Evolutionary conservation across 1,140 invertebrate species (phyloP).

Genomic region (Camponotus floridanus): DNA sequence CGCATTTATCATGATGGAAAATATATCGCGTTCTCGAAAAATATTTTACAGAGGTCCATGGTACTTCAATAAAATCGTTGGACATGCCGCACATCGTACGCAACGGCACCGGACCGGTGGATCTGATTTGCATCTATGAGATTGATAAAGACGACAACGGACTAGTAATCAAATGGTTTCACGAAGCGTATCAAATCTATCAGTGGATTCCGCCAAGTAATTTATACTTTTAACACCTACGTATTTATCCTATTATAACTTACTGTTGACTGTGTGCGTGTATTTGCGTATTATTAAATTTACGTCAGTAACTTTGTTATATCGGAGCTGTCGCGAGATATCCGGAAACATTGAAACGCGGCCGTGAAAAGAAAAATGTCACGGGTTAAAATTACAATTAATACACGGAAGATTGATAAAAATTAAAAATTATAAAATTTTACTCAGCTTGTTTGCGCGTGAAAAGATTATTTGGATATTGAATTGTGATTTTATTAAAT

Average conservation of each 20-base stretch:
- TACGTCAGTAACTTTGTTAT: background rate
- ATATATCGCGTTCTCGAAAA: background rate
- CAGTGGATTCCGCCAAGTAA: constrained; percentile 91
- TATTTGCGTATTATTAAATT: constrained; percentile 29
- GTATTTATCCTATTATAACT: constrained; percentile 36
- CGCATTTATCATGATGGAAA: background rate
- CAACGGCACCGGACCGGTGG: constrained; percentile 88
- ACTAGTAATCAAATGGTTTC: constrained; percentile 93
- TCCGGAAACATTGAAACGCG: constrained; percentile 13
- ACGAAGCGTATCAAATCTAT: constrained; percentile 90
- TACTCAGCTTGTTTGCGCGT: background rate
- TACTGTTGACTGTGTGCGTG: background rate
- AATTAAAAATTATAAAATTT: background rate
- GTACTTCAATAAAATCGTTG: constrained; percentile 88
- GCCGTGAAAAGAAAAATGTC: background rate
- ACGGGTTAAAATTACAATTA: background rate
- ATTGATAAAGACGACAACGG: constrained; percentile 87
- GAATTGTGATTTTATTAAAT: background rate
- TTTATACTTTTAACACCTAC: constrained; percentile 29
- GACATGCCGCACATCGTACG: constrained; percentile 89
- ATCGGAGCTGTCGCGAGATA: background rate
- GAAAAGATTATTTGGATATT: background rate
- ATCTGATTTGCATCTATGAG: constrained; percentile 91
- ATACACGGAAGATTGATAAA: background rate
- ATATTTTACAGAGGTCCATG: constrained; percentile 58